Evolutionary conservation across 1,140 invertebrate genomes (phyloP), one percentile per base, ranked within the genome.

Genomic region (Pogonognathellus flavescens): DNA sequence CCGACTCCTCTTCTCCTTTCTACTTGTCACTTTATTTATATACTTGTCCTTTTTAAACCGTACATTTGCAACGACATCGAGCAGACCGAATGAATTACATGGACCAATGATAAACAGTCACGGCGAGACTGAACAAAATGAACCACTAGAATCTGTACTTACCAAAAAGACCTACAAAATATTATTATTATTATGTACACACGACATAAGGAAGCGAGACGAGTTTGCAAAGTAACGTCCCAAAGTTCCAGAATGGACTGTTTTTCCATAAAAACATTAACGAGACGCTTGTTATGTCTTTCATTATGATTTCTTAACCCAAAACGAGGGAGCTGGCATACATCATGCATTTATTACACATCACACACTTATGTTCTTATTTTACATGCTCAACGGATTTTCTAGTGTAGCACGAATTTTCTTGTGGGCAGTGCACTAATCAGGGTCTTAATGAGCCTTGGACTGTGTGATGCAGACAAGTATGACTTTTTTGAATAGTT

Each of bases 231-330:
- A 41, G 31, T 41, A 1, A 41, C 6, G 62, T 66, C 62, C 62
- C 62, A 66, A 66, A 66, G 62, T 66, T 13, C 62, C 62, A 66
- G 20, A 66, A 20, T 22, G 25, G 6, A 31, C 62, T 66, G 9
- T 13, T 25, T 25, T 41, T 41, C 2, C 20, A 66, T 20, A 20
- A 25, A 25, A 66, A 20, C 20, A 66, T 14, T 25, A 25, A 66
- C 62, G 20, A 20, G 62, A 25, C 62, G 25, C 20, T 25, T 22
- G 25, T 22, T 25, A 66, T 66, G 62, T 22, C 62, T 66, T 66
- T 66, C 62, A 41, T 41, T 41, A 41, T 41, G 1, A 41, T 41
- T 41, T 41, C 31, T 41, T 41, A 6, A 6, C 31, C 6, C 2
- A 41, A 41, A 41, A 41, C 6, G 31, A 55, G 11, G 3, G 11